Evolutionary conservation across 35 echinoderm and acorn worm species (phyloP), one percentile per base, ranked within the genome.

Genomic region (Apostichopus parvimensis): DNA sequence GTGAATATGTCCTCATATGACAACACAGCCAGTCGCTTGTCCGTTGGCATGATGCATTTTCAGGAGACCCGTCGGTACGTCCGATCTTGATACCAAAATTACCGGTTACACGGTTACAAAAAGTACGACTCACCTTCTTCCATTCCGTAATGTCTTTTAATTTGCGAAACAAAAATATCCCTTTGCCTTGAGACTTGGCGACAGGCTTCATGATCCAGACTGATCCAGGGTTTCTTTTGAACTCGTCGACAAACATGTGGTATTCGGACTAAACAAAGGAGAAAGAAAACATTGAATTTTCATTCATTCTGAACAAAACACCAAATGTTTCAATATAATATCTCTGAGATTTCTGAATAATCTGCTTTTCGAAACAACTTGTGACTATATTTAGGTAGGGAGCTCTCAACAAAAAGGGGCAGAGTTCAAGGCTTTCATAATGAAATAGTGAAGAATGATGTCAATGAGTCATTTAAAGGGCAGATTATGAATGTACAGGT

Each of bases 171-270:
- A 98, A 88, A 75, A 98, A 98, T 60, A 98, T 98, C 21, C 97
- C 97, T 89, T 98, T 98, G 20, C 97, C 97, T 70, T 98, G 97
- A 18, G 94, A 96, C 66, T 94, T 95, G 10, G 97, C 97, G 0
- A 98, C 94, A 17, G 97, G 97, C 89, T 98, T 98, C 97, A 95
- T 98, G 73, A 98, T 98, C 97, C 97, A 98, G 53, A 98, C 91
- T 9, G 97, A 95, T 1, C 97, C 97, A 79, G 97, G 94, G 61
- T 92, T 93, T 78, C 92, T 98, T 93, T 98, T 98, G 77, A 98
- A 98, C 90, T 98, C 97, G 65, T 98, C 97, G 13, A 98, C 97
- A 94, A 98, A 98, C 94, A 98, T 98, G 93, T 98, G 97, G 84
- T 98, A 98, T 65, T 98, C 97, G 18, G 97, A 98, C 97, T 98